phyloP scores from a whole-genome alignment of 2,888 invertebrate species.

The Nomada ferruginata region DNA sequence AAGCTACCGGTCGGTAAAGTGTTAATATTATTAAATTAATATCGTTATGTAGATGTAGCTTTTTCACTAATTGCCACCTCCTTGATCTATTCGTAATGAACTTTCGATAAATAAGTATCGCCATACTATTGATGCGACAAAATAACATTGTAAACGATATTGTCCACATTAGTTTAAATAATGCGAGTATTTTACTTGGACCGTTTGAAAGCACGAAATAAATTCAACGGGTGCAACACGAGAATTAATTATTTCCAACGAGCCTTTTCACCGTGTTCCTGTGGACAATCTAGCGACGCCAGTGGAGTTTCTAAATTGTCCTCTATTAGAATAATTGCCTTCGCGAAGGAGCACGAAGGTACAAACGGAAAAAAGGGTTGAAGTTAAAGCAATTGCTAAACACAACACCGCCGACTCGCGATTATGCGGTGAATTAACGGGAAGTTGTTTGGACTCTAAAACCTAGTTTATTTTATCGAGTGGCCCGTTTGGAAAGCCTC shows the following conservation, averaged over 20 bases:
- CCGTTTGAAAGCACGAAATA: not conserved
- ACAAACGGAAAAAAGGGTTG: not conserved
- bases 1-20: no score
- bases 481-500: slow-evolving; percentile 45
- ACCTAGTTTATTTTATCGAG: slow-evolving; percentile 54
- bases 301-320: not conserved
- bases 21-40: no score
- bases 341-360: slow-evolving; percentile 9
- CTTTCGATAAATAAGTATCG: no score
- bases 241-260: slow-evolving; percentile 2
- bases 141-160: no score
- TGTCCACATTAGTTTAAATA: no score
- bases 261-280: not conserved
- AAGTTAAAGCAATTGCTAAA: slow-evolving; percentile 27
- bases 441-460: slow-evolving; percentile 35
- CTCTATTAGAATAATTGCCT: slow-evolving; percentile 43
- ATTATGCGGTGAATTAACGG: slow-evolving; percentile 45
- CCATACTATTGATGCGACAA: no score
- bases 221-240: not conserved
- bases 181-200: not conserved
- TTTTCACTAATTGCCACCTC: no score
- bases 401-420: slow-evolving; percentile 25
- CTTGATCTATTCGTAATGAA: no score
- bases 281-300: not conserved
- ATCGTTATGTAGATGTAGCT: no score